These are phyloP conservation scores for Drosophila subquinaria DNA, from an alignment of 2,888 invertebrate genomes.

Conservation along the genomic window DNA sequence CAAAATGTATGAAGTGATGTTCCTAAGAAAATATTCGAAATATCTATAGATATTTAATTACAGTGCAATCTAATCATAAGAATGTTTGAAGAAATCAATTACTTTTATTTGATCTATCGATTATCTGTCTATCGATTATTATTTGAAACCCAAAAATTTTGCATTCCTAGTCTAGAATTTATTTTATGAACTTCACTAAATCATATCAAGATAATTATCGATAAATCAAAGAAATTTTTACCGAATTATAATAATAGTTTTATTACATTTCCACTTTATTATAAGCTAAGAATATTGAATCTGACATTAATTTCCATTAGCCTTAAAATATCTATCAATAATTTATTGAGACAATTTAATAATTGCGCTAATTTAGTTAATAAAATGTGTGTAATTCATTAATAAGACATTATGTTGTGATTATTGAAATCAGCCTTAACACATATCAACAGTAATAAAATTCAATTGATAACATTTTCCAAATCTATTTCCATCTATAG, in stretches of 20 bases:
- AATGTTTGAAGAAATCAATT: too few species aligned
- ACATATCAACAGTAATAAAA: background rate
- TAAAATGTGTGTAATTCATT: background rate
- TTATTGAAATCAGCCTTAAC: background rate
- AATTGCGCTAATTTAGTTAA: background rate
- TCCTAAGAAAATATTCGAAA: background rate
- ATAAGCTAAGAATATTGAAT: too few species aligned
- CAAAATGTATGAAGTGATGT: conserved; percentile 16
- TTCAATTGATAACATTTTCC: background rate
- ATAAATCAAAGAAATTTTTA: too few species aligned
- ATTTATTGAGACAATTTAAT: background rate
- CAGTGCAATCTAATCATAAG: too few species aligned
- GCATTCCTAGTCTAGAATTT: too few species aligned
- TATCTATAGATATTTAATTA: background rate
- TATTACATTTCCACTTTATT: too few species aligned
- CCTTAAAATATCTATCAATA: background rate
- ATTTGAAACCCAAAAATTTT: too few species aligned
- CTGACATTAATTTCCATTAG: too few species aligned
- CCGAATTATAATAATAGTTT: too few species aligned
- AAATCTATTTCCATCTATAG: background rate
- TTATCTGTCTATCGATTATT: background rate
- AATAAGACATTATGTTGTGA: background rate
- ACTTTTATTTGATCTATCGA: background rate
- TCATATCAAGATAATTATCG: too few species aligned
- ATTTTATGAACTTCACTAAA: too few species aligned